Percentiles rank a stretch among this genome's conserved stretches.
Conservation (phyloP, 2,888 invertebrate genomes). For the Theretra japonica region DNA sequence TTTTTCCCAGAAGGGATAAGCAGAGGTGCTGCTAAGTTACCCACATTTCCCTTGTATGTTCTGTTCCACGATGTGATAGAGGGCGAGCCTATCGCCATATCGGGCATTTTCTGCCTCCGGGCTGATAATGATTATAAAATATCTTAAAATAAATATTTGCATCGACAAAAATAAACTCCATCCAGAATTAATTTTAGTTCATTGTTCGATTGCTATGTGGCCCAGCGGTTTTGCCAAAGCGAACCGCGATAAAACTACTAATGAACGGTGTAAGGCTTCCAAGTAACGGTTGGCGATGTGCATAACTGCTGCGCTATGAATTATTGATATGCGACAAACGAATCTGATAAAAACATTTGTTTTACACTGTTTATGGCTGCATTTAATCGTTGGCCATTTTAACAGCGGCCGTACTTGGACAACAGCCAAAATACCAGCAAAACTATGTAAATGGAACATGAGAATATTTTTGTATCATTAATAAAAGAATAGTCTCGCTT, state of each 20-base stretch:
- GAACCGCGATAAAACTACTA: conserved; percentile 78
- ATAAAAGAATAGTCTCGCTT: conserved; percentile 37
- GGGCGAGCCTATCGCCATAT: too few relatives aligned
- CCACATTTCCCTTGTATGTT: too few relatives aligned
- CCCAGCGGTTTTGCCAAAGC: conserved; percentile 84
- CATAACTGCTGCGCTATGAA: conserved; percentile 78
- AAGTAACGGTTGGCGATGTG: conserved; percentile 80
- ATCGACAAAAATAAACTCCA: conserved; percentile 3
- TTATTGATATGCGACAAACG: conserved; percentile 77
- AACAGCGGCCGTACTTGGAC: conserved; percentile 51
- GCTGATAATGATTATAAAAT: too few relatives aligned
- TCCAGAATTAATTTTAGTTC: conserved; percentile 47
- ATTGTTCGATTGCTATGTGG: conserved; percentile 65
- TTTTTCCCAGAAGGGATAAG: too few relatives aligned
- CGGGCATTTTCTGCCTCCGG: too few relatives aligned
- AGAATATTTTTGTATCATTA: conserved; percentile 26
- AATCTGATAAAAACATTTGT: conserved; percentile 80
- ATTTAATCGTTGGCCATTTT: conserved; percentile 62
- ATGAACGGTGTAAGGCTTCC: conserved; percentile 80
- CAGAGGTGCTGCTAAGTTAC: too few relatives aligned
- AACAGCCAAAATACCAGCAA: conserved; percentile 46
- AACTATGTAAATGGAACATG: conserved; percentile 31
- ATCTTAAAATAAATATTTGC: neutral
- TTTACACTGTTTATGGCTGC: conserved; percentile 67
- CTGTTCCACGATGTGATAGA: too few relatives aligned